Evolutionary conservation across 2,113 vertebrate genomes (phyloP), one percentile per base, ranked within the genome.

Genomic region (Tychaedon coryphoeus): DNA sequence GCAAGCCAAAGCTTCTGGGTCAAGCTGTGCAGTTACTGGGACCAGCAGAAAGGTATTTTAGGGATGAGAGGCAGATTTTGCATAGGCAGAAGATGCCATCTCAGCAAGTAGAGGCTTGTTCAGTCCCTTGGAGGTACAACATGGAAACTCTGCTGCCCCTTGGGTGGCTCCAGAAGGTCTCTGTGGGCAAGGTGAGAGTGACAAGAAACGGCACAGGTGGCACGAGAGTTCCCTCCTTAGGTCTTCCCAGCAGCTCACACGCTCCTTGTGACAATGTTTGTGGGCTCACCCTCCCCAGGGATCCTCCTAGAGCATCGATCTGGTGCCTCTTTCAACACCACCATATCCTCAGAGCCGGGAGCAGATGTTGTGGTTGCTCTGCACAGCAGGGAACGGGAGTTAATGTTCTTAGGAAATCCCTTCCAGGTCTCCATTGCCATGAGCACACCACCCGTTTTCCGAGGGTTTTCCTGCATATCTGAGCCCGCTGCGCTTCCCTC

Each of bases 321-420:
- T 4, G 1, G 19, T 3, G 53, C 48, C 81, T 71, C 50, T 88
- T 50, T 67, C 74, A 77, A 47, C 43, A 60, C 60, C 31, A 6
- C 2, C n/a, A 19, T 8, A 19, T 81, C 12, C 24, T 7, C 3
- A 78, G 74, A 94, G 91, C 86, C 83, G 33, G 87, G 47, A 96
- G 84, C 92, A 96, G 93, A 88, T 85, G 88, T 82, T 90, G 95
- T 47, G 93, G 92, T 76, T 61, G 92, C 62, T 90, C n/a, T 54
- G 57, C 83, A 24, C 87, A 47, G 87, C 95, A 40, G 75, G 94
- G 72, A 65, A 56, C 0, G 16, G 88, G 86, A 84, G 77, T 88
- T 86, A 22, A 50, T 26, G 42, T 88, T 83, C 69, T n/a, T 60
- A 71, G 79, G 75, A 88, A 94, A 91, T 64, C 92, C 89, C 91